These are phyloP conservation scores for Porites divaricata DNA, from an alignment of 92 coral and sea anemone species.

Conservation along the genomic window DNA sequence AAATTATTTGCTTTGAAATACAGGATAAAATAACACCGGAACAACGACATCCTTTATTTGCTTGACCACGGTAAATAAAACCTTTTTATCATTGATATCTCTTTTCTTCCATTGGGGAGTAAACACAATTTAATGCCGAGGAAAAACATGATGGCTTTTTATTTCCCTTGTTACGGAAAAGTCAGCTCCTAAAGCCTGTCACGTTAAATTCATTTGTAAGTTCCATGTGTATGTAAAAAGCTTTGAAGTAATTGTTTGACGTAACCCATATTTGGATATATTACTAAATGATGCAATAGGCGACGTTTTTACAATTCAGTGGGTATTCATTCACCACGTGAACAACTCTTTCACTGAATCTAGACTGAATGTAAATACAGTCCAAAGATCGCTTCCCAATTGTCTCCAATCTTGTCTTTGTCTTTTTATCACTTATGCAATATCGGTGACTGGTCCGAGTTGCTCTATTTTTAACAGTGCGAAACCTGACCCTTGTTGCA, in stretches of 20 bases:
- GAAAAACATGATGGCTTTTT: too few relatives aligned
- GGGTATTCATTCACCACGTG: constrained; percentile 3
- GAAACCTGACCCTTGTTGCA: too few relatives aligned
- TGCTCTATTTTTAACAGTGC: too few relatives aligned
- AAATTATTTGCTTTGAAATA: neutral
- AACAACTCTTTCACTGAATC: neutral
- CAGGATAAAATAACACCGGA: neutral
- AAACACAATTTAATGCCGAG: too few relatives aligned
- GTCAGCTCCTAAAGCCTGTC: neutral
- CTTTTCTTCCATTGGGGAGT: too few relatives aligned
- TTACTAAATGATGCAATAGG: constrained; percentile 29
- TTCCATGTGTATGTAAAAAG: too few relatives aligned
- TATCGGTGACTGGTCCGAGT: neutral
- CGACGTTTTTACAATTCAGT: neutral
- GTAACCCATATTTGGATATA: neutral
- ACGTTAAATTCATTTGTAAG: too few relatives aligned
- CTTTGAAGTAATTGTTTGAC: neutral
- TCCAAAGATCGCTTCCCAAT: constrained; percentile 6
- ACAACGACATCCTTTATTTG: too few relatives aligned
- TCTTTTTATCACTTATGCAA: neutral
- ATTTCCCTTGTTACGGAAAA: neutral
- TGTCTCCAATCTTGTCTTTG: neutral
- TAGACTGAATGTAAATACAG: neutral
- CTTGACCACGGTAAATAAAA: neutral
- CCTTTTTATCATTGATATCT: neutral